A percentile compares a stretch with the other conserved stretches of the same genome.
Conservation (phyloP, 2,113 vertebrate genomes). For the Nothobranchius kuhntae region DNA sequence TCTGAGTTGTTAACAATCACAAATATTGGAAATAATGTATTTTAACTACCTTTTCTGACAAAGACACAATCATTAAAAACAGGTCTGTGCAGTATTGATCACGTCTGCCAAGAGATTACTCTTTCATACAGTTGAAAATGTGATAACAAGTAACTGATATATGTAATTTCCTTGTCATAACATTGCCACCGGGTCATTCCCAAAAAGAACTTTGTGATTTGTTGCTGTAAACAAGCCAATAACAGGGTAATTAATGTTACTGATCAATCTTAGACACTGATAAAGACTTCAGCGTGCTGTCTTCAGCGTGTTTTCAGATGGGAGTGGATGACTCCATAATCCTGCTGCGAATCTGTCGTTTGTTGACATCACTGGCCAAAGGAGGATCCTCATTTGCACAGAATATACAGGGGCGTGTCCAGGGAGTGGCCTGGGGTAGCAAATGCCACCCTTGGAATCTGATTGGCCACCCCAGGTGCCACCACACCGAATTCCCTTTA, state of each 20-base stretch:
- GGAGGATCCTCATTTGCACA: too few species aligned
- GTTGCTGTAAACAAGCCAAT: not conserved
- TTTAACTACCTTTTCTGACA: too few species aligned
- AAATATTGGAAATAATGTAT: not conserved
- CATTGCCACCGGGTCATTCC: not conserved
- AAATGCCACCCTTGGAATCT: too few species aligned
- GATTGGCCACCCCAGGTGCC: too few species aligned
- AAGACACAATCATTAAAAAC: too few species aligned
- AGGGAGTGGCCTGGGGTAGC: too few species aligned
- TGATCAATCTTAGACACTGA: conserved; percentile 19
- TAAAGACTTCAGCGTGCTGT: conserved; percentile 1
- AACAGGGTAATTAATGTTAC: not conserved
- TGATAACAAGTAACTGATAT: too few species aligned
- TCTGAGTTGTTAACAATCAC: not conserved
- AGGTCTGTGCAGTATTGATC: too few species aligned
- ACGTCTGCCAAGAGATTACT: too few species aligned
- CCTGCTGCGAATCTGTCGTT: not conserved
- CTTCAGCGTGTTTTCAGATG: conserved; percentile 17
- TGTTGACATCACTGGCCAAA: not conserved
- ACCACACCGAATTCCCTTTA: too few species aligned
- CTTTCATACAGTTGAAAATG: too few species aligned
- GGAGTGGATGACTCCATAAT: conserved; percentile 1
- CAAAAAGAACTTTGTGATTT: not conserved
- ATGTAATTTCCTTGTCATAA: not conserved
- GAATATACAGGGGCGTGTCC: too few species aligned